A percentile compares a stretch with the other conserved stretches of the same genome.
These are phyloP conservation scores for Candoia aspera DNA, from an alignment of 2,113 vertebrate species.

Conservation along the genomic window DNA sequence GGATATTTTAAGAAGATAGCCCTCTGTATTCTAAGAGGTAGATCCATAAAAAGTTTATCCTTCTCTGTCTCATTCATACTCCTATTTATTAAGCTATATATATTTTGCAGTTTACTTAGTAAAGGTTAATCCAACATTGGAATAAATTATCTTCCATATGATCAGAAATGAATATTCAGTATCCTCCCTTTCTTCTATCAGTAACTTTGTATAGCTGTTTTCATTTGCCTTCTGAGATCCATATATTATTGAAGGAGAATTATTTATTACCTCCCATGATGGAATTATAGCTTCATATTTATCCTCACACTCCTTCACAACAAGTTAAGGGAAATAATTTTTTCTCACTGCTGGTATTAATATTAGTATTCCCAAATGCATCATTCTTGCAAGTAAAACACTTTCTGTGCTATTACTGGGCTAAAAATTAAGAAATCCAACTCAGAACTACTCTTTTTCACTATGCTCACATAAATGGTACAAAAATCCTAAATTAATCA, in stretches of 20 bases:
- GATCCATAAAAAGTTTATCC: background rate
- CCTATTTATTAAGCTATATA: background rate
- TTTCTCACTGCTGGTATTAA: conserved; percentile 35
- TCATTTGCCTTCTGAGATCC: conserved; percentile 37
- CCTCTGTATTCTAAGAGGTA: background rate
- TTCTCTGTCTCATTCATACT: background rate
- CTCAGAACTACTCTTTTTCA: background rate
- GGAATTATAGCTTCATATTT: conserved; percentile 51
- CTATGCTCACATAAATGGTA: background rate
- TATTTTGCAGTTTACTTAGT: background rate
- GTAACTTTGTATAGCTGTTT: conserved; percentile 39
- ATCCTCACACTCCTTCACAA: conserved; percentile 30
- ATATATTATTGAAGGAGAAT: conserved; percentile 34
- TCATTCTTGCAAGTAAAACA: background rate
- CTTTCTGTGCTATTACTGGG: background rate
- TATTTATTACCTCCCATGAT: conserved; percentile 38
- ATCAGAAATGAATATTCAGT: conserved; percentile 50
- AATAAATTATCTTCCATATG: conserved; percentile 52
- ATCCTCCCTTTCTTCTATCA: conserved; percentile 25
- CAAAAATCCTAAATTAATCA: background rate
- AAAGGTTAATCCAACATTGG: background rate
- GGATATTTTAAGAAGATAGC: background rate
- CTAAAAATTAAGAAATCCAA: background rate
- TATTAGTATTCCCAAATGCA: background rate
- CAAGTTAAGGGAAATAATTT: background rate